A percentile compares a stretch with the other conserved stretches of the same genome.
Evolutionary conservation across 2,797 vertebrate species (phyloP).

Genomic region (Thaleichthys pacificus): DNA sequence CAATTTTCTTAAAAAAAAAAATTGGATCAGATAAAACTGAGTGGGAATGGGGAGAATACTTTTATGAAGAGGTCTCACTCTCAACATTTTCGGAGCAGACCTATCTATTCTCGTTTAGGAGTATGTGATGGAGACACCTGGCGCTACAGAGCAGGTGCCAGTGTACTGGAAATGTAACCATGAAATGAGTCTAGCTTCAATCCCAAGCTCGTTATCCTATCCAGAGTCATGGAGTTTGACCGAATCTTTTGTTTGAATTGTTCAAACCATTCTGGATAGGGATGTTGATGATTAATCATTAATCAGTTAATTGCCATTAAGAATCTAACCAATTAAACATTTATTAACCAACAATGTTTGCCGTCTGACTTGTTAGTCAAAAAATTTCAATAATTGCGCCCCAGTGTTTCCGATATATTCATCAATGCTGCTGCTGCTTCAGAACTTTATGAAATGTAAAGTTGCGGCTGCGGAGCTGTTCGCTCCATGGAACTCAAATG

Average conservation of each 20-base stretch:
- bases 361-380: too few relatives aligned
- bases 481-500: too few relatives aligned
- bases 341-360: neutral
- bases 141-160: too few relatives aligned
- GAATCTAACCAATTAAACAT: neutral
- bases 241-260: neutral
- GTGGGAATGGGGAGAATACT: neutral
- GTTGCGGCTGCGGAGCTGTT: too few relatives aligned
- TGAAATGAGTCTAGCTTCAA: neutral
- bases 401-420: too few relatives aligned
- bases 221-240: neutral
- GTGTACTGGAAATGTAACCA: neutral
- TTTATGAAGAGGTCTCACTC: conserved; percentile 6
- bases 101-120: conserved; percentile 34
- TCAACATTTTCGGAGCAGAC: conserved; percentile 1
- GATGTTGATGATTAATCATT: too few relatives aligned
- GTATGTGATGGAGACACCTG: too few relatives aligned
- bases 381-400: too few relatives aligned
- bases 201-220: neutral
- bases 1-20: neutral
- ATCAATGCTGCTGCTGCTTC: too few relatives aligned
- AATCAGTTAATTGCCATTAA: too few relatives aligned
- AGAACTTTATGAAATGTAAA: too few relatives aligned
- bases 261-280: neutral
- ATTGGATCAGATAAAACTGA: conserved; percentile 38